A percentile compares a stretch with the other conserved stretches of the same genome.
phyloP scores from a whole-genome alignment of 2,113 vertebrate species.

The Cavia aperea region DNA sequence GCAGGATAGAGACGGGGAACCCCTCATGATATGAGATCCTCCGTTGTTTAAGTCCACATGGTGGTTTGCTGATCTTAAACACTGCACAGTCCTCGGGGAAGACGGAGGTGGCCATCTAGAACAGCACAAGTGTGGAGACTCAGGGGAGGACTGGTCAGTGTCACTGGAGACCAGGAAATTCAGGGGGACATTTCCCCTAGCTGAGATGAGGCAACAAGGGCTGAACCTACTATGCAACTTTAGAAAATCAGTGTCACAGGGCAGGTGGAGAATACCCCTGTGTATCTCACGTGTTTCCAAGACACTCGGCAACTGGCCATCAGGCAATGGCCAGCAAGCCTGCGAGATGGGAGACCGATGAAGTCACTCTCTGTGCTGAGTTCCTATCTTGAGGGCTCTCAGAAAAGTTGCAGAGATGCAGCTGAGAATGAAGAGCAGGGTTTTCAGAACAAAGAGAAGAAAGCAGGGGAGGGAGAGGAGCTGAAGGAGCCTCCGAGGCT shows the following conservation, averaged over 20 bases:
- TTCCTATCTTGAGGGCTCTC: neutral
- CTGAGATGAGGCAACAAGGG: neutral
- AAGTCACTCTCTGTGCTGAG: neutral
- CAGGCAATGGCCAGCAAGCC: neutral
- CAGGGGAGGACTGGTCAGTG: neutral
- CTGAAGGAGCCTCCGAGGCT: neutral
- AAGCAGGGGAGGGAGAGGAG: neutral
- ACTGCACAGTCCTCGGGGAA: accelerated
- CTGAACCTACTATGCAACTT: neutral
- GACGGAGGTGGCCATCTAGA: neutral
- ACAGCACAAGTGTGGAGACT: accelerated
- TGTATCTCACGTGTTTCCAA: neutral
- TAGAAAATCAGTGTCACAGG: neutral
- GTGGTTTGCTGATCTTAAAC: neutral
- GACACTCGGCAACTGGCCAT: neutral
- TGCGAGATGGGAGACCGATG: neutral
- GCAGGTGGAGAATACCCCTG: neutral
- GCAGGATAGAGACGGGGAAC: neutral
- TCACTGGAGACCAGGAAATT: neutral
- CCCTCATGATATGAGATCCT: neutral
- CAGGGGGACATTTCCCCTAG: neutral
- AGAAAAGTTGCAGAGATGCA: neutral
- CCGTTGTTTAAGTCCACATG: neutral
- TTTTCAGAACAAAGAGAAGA: neutral
- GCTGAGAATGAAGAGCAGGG: neutral